Base-by-base conservation (phyloP, 2,888 invertebrate species). In the Heliconius ethilla region DNA sequence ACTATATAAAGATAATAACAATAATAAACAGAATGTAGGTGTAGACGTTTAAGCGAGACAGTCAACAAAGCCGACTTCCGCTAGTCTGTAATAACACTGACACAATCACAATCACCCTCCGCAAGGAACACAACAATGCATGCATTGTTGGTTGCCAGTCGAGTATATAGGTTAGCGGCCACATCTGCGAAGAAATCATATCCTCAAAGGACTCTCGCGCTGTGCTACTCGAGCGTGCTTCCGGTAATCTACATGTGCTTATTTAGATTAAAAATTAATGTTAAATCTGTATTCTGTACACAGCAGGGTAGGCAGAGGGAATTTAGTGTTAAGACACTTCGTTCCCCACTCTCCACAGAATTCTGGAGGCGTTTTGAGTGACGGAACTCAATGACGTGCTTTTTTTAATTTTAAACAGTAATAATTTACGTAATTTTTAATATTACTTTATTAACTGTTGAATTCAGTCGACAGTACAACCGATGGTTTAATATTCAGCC, bases 121-220 rank as follows among this genome's bases (percentile, higher is more conserved):
- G 59, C 62, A 75, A 74, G 63, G 62, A 75, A 75, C 45, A 45
- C 51, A 75, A 75, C 75, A 75, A 75, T 51, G 51, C 51, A n/a
- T 22, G 51, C 33, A 66, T 75, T 66, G 65, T 75, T 62, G 75
- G 40, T 45, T 63, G 37, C 40, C 70, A 55, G 55, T 70, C 25
- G 62, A 73, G 40, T 66, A 75, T 75, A 75, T 75, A 66, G 75
- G 75, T 75, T 75, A 74, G 73, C 73, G 63, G 73, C 62, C 62
- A 70, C 66, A 29, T 75, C 45, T 66, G 75, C 25, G 51, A 66
- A 66, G 75, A n/a, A 75, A 75, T 75, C 75, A 63, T 74, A 74
- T 74, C 55, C n/a, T 70, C 73, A 74, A 74, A 74, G 73, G 73
- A 63, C 62, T 62, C 40, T 33, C 37, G 40, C 73, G 40, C 73